Evolutionary conservation across 2,113 vertebrate genomes (phyloP).

Genomic region (Anarrhichthys ocellatus): DNA sequence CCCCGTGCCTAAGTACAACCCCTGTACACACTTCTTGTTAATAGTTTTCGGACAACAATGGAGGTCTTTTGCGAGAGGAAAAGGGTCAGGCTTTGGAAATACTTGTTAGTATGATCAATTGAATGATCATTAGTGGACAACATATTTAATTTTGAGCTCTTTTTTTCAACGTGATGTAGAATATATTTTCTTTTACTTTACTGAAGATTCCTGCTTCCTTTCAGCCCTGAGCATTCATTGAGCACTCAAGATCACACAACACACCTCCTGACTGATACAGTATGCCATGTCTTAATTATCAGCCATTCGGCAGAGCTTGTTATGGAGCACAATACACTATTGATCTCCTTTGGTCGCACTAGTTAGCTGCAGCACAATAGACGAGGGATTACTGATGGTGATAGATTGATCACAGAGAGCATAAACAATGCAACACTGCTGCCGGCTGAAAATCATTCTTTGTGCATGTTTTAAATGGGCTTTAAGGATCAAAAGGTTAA

Average conservation of each 20-base stretch:
- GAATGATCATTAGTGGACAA: background rate
- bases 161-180: background rate
- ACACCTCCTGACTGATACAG: constrained; percentile 11
- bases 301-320: constrained; percentile 44
- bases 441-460: background rate
- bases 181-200: background rate
- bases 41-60: background rate
- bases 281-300: constrained; percentile 37
- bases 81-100: background rate
- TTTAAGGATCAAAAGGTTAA: constrained; percentile 38
- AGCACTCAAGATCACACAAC: background rate
- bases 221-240: constrained; percentile 7
- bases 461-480: constrained; percentile 5
- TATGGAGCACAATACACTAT: constrained; percentile 52
- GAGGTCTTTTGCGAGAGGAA: background rate
- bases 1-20: background rate
- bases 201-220: background rate
- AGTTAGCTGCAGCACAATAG: constrained; percentile 51
- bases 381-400: constrained; percentile 43
- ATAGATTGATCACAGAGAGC: constrained; percentile 42
- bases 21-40: background rate
- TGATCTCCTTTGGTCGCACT: constrained; percentile 50
- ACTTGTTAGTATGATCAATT: background rate
- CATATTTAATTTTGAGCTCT: background rate
- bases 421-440: constrained; percentile 30